These are phyloP conservation scores for Microdon myrmicae DNA, from an alignment of 2,888 invertebrate species.

Conservation along the genomic window DNA sequence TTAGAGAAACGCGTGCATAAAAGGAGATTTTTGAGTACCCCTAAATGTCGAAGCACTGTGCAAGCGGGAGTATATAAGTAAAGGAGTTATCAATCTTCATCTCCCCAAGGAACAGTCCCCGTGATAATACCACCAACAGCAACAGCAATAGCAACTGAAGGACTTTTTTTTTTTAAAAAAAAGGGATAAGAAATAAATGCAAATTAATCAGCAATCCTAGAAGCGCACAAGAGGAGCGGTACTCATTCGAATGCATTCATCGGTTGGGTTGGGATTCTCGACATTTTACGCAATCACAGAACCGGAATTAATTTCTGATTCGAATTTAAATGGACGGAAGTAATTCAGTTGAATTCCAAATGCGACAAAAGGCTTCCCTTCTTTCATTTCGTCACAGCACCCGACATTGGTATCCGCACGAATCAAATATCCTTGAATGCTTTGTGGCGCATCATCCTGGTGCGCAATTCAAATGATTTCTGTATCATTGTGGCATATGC, in stretches of 20 bases:
- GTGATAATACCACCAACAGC: too few species aligned
- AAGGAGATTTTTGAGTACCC: too few species aligned
- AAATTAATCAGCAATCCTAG: conserved; percentile 35
- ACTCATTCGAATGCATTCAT: neutral
- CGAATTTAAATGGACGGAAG: conserved; percentile 52
- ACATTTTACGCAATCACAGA: conserved; percentile 46
- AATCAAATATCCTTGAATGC: conserved; percentile 50
- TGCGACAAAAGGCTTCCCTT: conserved; percentile 28
- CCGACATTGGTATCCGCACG: conserved; percentile 41
- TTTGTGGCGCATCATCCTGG: conserved; percentile 34
- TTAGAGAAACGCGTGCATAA: too few species aligned
- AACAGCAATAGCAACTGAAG: too few species aligned
- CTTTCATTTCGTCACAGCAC: conserved; percentile 4
- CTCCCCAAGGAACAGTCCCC: too few species aligned
- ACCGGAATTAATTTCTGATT: conserved; percentile 51
- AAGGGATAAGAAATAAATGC: conserved; percentile 28
- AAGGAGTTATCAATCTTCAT: too few species aligned
- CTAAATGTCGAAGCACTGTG: too few species aligned
- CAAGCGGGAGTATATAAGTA: too few species aligned
- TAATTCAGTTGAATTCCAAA: conserved; percentile 46
- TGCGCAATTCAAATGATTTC: conserved; percentile 48
- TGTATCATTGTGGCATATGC: conserved; percentile 45
- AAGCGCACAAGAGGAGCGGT: neutral
- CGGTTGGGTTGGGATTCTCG: conserved; percentile 16
- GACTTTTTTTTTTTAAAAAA: too few species aligned